phyloP scores from a whole-genome alignment of 2,888 invertebrate genomes.

The Cactoblastis cactorum region DNA sequence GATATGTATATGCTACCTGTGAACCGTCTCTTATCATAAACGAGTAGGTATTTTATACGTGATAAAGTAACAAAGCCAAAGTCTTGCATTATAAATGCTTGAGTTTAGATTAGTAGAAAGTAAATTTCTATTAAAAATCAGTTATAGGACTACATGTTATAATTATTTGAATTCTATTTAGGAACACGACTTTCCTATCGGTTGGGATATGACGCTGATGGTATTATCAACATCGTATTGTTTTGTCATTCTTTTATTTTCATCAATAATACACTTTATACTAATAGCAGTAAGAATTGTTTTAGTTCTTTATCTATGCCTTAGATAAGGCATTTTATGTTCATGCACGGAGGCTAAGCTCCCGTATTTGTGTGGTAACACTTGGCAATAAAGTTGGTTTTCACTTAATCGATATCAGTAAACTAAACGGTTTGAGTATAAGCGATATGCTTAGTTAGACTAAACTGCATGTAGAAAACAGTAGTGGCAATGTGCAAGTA shows the following conservation, averaged over 20 bases:
- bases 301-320: not conserved
- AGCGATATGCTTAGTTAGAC: slow-evolving; percentile 26
- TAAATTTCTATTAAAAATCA: too few relatives aligned
- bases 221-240: slow-evolving; percentile 42
- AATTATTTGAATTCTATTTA: too few relatives aligned
- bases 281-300: slow-evolving; percentile 22
- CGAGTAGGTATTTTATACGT: too few relatives aligned
- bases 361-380: slow-evolving; percentile 36
- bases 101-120: too few relatives aligned
- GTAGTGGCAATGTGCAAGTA: slow-evolving; percentile 22
- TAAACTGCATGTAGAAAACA: slow-evolving; percentile 18
- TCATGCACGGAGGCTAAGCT: slow-evolving; percentile 26
- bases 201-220: slow-evolving; percentile 47
- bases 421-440: slow-evolving; percentile 33
- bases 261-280: slow-evolving; percentile 25
- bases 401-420: slow-evolving; percentile 36
- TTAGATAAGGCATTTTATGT: slow-evolving; percentile 3
- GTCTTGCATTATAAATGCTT: too few relatives aligned
- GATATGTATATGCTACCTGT: too few relatives aligned
- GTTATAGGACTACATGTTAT: too few relatives aligned
- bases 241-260: slow-evolving; percentile 26
- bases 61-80: too few relatives aligned
- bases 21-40: too few relatives aligned
- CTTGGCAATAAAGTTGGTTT: slow-evolving; percentile 41
- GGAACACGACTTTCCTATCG: slow-evolving; percentile 43